phyloP scores from a whole-genome alignment of 2,113 vertebrate genomes.

The Oreamnos americanus region DNA sequence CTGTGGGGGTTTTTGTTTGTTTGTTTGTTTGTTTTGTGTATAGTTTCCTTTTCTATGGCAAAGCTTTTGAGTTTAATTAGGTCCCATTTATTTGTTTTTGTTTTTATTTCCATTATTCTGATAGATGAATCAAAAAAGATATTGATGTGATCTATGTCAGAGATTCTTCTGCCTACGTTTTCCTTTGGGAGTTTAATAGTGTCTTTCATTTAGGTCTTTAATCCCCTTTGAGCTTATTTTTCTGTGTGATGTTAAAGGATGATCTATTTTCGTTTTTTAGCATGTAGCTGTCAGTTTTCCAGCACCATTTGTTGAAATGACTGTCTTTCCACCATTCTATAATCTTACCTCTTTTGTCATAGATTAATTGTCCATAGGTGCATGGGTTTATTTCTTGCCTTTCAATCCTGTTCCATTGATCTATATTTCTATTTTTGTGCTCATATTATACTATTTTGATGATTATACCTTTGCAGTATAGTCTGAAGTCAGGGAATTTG shows the following conservation, averaged over 20 bases:
- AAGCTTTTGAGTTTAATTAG: not conserved
- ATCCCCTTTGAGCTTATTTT: not conserved
- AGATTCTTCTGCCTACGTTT: not conserved
- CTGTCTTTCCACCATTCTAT: not conserved
- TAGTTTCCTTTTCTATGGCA: not conserved
- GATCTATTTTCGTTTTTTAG: not conserved
- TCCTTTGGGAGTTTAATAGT: not conserved
- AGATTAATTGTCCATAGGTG: no score
- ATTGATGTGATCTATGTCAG: not conserved
- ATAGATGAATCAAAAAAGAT: not conserved
- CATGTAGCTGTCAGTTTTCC: not conserved
- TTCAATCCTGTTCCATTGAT: not conserved
- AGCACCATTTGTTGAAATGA: not conserved
- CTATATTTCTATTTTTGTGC: not conserved
- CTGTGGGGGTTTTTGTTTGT: rapidly evolving
- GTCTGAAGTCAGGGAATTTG: not conserved
- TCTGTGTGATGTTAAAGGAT: not conserved
- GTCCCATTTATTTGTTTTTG: not conserved
- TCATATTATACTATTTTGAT: not conserved
- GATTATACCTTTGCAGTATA: not conserved
- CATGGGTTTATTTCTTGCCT: not conserved
- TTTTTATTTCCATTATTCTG: not conserved
- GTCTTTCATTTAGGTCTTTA: not conserved
- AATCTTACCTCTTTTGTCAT: not conserved
- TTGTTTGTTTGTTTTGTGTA: not conserved